Evolutionary conservation across 2,113 vertebrate genomes (phyloP).

Genomic region (Dermatemys mawii): DNA sequence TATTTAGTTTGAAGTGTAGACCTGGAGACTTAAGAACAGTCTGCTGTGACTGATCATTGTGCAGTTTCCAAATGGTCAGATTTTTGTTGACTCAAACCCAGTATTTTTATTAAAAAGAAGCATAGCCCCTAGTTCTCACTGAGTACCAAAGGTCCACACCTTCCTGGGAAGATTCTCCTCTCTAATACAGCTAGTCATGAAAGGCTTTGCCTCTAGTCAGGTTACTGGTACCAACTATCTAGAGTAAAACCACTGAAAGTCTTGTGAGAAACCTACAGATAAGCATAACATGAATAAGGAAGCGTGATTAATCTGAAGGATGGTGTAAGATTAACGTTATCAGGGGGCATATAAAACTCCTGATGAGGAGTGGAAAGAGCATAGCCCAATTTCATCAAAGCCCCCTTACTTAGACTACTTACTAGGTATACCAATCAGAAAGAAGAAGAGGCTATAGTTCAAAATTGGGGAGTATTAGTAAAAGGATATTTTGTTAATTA

Average conservation of each 20-base stretch:
- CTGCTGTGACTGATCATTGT: background rate
- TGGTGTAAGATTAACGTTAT: background rate
- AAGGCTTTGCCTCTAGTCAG: background rate
- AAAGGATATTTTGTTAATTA: background rate
- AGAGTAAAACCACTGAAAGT: background rate
- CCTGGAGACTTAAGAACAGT: background rate
- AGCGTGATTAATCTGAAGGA: background rate
- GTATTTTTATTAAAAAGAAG: accelerated
- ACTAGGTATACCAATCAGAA: background rate
- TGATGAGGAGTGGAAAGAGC: background rate
- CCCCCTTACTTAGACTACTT: background rate
- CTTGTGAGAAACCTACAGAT: background rate
- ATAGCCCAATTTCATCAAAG: background rate
- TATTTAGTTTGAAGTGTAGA: background rate
- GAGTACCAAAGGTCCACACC: background rate
- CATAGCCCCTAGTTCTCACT: background rate
- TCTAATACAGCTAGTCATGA: background rate
- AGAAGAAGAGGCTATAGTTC: background rate
- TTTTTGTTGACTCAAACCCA: background rate
- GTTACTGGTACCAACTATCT: background rate
- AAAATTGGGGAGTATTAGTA: background rate
- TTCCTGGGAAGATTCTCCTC: background rate
- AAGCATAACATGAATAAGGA: background rate
- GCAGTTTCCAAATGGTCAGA: background rate
- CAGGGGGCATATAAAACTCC: background rate